Percentiles rank a stretch among this genome's conserved stretches.
phyloP scores from a whole-genome alignment of 2,888 invertebrate species.

The Caenorhabditis sp. region DNA sequence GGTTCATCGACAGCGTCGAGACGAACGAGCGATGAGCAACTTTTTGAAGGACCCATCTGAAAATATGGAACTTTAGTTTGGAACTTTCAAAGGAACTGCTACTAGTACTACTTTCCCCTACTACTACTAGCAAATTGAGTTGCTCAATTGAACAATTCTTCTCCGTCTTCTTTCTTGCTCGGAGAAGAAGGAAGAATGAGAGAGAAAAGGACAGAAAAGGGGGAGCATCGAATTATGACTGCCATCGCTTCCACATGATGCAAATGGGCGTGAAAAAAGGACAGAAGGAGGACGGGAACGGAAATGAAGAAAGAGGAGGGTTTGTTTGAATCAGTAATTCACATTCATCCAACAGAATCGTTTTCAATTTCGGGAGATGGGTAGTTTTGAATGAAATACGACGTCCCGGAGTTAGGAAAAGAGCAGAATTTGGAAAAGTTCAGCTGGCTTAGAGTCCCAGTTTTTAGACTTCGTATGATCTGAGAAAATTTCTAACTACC shows the following conservation, averaged over 20 bases:
- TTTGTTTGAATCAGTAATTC: constrained; percentile 1
- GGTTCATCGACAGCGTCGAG: constrained; percentile 68
- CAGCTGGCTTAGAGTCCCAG: no score
- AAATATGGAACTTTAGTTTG: constrained; percentile 7
- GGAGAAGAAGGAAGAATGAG: background rate
- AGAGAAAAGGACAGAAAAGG: constrained; percentile 3
- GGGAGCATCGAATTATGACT: constrained; percentile 35
- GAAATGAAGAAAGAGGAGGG: background rate
- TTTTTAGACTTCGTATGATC: no score
- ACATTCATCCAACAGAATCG: no score
- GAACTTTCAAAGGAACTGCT: background rate
- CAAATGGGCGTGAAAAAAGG: constrained; percentile 18
- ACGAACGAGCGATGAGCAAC: constrained; percentile 72
- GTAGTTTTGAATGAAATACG: no score
- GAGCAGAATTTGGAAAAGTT: no score
- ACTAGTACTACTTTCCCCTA: background rate
- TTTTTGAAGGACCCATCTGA: constrained; percentile 64
- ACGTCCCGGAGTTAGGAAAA: no score
- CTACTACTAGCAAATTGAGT: constrained; percentile 34
- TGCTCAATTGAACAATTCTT: constrained; percentile 19
- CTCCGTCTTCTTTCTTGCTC: background rate
- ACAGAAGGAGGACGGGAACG: background rate
- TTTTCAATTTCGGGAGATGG: background rate
- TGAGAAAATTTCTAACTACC: no score
- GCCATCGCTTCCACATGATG: constrained; percentile 20